A percentile compares a stretch with the other conserved stretches of the same genome.
Conservation (phyloP, 2,888 invertebrate species). For the Lasioglossum marginatum region DNA sequence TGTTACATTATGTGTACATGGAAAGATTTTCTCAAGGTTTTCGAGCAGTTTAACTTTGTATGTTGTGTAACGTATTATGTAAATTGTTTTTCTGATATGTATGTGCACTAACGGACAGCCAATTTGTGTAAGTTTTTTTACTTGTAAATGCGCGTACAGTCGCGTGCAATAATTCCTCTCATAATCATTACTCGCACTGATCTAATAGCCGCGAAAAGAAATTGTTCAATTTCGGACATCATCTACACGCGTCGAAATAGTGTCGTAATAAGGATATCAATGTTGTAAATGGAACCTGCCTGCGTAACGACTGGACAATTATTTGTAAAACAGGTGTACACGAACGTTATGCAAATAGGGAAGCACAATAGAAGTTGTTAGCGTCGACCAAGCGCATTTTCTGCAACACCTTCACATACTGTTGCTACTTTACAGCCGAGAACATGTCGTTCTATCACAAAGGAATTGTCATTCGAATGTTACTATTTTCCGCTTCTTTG, state of each 20-base stretch:
- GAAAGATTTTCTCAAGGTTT: not conserved
- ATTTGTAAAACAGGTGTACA: conserved; percentile 15
- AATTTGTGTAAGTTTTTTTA: not conserved
- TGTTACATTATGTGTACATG: not conserved
- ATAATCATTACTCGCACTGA: not conserved
- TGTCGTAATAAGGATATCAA: not conserved
- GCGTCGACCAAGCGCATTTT: not conserved
- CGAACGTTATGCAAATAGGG: conserved; percentile 12
- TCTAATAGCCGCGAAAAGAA: not conserved
- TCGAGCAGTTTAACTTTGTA: not conserved
- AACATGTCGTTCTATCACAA: not conserved
- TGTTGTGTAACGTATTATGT: not conserved
- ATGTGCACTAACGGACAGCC: not conserved
- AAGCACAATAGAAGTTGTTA: conserved; percentile 2
- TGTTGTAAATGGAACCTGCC: not conserved
- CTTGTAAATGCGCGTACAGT: not conserved
- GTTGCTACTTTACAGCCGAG: not conserved
- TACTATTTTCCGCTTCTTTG: not conserved
- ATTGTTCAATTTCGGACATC: not conserved
- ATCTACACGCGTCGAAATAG: not conserved
- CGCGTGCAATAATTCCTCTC: not conserved
- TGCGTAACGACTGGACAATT: conserved; percentile 4
- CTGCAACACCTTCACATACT: not conserved
- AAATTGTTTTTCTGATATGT: not conserved
- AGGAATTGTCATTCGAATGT: not conserved